These are phyloP conservation scores for Actinia tenebrosa DNA, from an alignment of 64 coral and sea anemone species.

Conservation along the genomic window DNA sequence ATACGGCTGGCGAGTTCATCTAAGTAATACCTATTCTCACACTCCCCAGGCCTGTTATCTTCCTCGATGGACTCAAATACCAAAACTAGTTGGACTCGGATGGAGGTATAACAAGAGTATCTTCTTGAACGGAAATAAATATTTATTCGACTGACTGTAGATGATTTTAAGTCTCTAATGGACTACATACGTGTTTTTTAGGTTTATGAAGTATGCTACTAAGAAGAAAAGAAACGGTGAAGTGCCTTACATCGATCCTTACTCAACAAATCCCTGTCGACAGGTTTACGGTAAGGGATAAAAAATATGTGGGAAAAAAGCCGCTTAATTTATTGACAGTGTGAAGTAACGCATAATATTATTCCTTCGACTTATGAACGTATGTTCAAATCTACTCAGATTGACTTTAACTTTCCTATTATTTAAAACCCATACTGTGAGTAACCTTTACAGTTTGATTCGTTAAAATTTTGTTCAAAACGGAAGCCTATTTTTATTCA, in stretches of 20 bases:
- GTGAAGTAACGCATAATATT: not conserved
- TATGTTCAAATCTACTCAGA: not conserved
- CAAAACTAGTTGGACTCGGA: slow-evolving; percentile 84
- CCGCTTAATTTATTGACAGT: not conserved
- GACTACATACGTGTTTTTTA: slow-evolving; percentile 17
- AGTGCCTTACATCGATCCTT: slow-evolving; percentile 94
- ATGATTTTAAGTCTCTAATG: not conserved
- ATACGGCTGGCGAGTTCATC: slow-evolving; percentile 93
- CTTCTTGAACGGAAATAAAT: not conserved
- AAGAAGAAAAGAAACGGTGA: slow-evolving; percentile 87
- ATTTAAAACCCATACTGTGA: not conserved
- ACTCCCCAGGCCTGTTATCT: slow-evolving; percentile 94
- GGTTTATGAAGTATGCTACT: slow-evolving; percentile 95
- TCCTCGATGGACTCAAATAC: slow-evolving; percentile 94
- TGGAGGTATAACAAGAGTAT: slow-evolving; percentile 62
- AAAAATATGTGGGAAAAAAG: not conserved
- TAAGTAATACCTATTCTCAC: slow-evolving; percentile 82
- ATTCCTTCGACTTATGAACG: not conserved
- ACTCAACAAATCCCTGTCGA: slow-evolving; percentile 81
- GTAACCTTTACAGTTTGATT: not conserved
- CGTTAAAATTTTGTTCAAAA: not conserved
- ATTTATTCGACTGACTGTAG: not conserved
- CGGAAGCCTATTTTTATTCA: not conserved
- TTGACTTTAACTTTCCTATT: not conserved
- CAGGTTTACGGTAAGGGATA: slow-evolving; percentile 88